A percentile compares a stretch with the other conserved stretches of the same genome.
Evolutionary conservation across 2,888 invertebrate species (phyloP).

Genomic region (Pristionchus japonicus): DNA sequence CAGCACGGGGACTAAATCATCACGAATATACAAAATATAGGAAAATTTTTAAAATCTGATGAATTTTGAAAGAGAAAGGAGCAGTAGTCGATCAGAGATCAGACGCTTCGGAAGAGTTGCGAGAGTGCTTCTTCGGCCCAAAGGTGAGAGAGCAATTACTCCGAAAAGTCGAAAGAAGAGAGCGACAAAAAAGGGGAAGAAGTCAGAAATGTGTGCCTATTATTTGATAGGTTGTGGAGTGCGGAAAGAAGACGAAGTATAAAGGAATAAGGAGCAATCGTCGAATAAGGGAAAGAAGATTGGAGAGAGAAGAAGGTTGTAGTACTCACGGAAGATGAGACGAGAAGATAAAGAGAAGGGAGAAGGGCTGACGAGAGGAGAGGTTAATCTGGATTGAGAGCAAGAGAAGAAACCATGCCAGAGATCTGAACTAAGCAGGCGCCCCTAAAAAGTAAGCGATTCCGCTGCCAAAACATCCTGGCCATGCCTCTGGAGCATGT

Average conservation of each 20-base stretch:
- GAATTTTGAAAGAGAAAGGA: background rate
- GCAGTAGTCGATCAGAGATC: constrained; percentile 15
- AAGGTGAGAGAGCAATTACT: constrained; percentile 25
- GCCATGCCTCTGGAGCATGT: no score
- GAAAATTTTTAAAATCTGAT: no score
- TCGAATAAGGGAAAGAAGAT: background rate
- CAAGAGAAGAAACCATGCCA: background rate
- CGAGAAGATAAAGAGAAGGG: background rate
- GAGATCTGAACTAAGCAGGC: background rate
- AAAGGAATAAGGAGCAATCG: no score
- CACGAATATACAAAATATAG: no score
- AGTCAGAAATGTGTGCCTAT: constrained; percentile 27
- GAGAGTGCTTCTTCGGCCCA: background rate
- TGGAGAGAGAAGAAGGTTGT: constrained; percentile 7
- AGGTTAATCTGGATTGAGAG: constrained; percentile 14
- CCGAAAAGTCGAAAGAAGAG: background rate
- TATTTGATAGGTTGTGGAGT: constrained; percentile 38
- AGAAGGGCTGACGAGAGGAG: background rate
- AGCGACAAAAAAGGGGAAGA: background rate
- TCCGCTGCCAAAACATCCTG: no score
- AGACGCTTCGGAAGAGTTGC: background rate
- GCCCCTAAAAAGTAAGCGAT: background rate
- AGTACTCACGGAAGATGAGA: constrained; percentile 11
- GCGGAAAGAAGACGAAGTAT: background rate
- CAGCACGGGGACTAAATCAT: no score